phyloP scores from a whole-genome alignment of 2,888 invertebrate species.

The Folsomia candida region DNA sequence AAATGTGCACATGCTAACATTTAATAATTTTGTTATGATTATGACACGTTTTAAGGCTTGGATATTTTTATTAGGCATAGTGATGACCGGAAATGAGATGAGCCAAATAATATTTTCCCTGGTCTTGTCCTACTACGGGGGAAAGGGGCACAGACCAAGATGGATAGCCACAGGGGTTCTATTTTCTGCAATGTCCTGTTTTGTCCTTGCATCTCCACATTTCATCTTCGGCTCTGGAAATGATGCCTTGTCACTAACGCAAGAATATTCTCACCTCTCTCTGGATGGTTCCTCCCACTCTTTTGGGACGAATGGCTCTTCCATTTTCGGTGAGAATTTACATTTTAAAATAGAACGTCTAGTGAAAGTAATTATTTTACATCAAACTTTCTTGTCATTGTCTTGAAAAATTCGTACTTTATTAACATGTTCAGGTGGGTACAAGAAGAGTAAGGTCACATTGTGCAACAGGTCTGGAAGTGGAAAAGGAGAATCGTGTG shows the following conservation, averaged over 20 bases:
- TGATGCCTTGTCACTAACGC: constrained; percentile 64
- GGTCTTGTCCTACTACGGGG: constrained; percentile 67
- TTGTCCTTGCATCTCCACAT: constrained; percentile 68
- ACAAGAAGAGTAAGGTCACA: not conserved
- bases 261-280: constrained; percentile 55
- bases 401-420: no score
- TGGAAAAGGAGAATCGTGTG: constrained; percentile 54
- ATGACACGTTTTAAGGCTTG: not conserved
- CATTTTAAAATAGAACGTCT: not conserved
- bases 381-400: no score
- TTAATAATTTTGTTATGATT: constrained; percentile 7
- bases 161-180: constrained; percentile 61
- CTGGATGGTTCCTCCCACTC: not conserved
- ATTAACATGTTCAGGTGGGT: not conserved
- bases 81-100: constrained; percentile 71
- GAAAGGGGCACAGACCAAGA: constrained; percentile 68
- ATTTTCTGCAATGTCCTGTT: constrained; percentile 62
- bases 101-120: constrained; percentile 67
- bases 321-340: not conserved
- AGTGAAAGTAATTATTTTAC: not conserved
- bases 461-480: not conserved
- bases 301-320: not conserved
- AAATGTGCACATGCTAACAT: constrained; percentile 36
- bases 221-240: constrained; percentile 68
- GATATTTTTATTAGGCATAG: constrained; percentile 61